Conservation (phyloP, 2,797 vertebrate species). For the Falco naumanni region DNA sequence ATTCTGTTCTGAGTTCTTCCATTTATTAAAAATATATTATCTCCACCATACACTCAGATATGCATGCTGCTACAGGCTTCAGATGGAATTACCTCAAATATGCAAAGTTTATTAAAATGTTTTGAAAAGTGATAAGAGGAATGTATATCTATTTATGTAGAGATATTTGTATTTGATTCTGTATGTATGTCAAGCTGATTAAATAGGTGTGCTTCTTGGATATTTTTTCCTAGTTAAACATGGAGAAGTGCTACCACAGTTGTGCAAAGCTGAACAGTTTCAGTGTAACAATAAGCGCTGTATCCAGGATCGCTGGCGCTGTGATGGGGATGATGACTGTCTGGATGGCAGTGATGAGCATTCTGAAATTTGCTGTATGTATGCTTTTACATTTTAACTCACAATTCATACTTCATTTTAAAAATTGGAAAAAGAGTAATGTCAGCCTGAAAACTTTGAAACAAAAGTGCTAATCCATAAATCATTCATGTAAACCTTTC, state of each 20-base stretch:
- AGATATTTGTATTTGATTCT: not conserved
- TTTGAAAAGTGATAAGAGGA: not conserved
- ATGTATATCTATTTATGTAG: not conserved
- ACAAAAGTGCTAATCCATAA: not conserved
- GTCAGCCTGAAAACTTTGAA: not conserved
- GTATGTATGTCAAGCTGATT: not conserved
- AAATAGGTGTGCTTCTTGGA: not conserved
- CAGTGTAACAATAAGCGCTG: constrained; percentile 93
- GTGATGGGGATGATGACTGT: constrained; percentile 96
- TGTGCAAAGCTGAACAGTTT: constrained; percentile 91
- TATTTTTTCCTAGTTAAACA: constrained; percentile 73
- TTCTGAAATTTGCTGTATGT: constrained; percentile 88
- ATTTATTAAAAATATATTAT: not conserved
- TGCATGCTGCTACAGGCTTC: not conserved
- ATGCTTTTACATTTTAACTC: not conserved
- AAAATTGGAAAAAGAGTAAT: not conserved
- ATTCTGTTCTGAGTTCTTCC: not conserved
- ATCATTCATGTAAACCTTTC: not conserved
- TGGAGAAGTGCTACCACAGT: constrained; percentile 79
- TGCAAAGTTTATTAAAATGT: accelerated
- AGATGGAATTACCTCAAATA: not conserved
- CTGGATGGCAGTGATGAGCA: constrained; percentile 94
- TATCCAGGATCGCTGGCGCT: constrained; percentile 93
- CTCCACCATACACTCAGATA: not conserved
- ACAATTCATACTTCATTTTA: accelerated